Evolutionary conservation across 1,140 invertebrate genomes (phyloP).

Genomic region (Zelostemma sp.): DNA sequence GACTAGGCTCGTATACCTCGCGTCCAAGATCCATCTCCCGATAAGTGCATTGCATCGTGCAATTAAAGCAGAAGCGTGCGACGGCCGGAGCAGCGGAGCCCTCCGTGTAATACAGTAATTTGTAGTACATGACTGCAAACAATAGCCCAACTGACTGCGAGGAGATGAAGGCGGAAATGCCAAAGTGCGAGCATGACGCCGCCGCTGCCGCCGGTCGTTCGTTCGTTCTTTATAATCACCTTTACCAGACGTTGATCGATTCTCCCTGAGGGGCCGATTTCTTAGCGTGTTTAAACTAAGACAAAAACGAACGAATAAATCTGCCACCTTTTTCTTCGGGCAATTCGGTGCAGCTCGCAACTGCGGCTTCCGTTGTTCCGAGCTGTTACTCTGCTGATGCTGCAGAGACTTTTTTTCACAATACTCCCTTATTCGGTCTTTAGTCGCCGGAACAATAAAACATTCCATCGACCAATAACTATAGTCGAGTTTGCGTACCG

Average conservation of each 20-base stretch:
- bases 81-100: slow-evolving; percentile 12
- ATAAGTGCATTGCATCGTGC: slow-evolving; percentile 5
- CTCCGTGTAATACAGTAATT: slow-evolving; percentile 46
- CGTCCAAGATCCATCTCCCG: neutral
- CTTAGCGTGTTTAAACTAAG: neutral
- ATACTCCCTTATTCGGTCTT: neutral
- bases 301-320: slow-evolving; percentile 15
- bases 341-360: slow-evolving; percentile 14
- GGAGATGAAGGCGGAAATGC: slow-evolving; percentile 25
- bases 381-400: slow-evolving; percentile 7
- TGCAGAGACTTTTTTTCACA: neutral
- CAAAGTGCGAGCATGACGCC: slow-evolving; percentile 17
- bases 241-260: slow-evolving; percentile 21
- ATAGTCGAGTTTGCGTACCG: too few relatives aligned
- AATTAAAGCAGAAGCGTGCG: slow-evolving; percentile 14
- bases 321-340: slow-evolving; percentile 32
- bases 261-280: slow-evolving; percentile 8
- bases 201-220: neutral
- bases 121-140: slow-evolving; percentile 47
- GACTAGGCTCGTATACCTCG: slow-evolving; percentile 14
- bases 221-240: slow-evolving; percentile 10
- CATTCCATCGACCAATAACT: too few relatives aligned
- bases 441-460: too few relatives aligned
- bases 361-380: slow-evolving; percentile 49
- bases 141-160: slow-evolving; percentile 29